phyloP scores from a whole-genome alignment of 2,797 vertebrate species.

The Stomatorhinus walkeri region DNA sequence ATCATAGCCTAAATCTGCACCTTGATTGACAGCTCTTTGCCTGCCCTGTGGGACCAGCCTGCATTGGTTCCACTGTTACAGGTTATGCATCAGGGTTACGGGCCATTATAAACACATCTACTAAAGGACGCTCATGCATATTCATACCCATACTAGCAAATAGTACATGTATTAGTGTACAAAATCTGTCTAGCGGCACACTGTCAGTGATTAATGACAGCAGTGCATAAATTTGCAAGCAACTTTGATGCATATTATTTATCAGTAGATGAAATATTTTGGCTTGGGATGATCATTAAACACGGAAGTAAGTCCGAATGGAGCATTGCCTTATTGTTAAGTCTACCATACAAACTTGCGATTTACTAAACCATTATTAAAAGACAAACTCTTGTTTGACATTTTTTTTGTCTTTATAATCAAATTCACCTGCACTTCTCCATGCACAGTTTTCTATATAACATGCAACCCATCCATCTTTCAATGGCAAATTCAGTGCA shows the following conservation, averaged over 20 bases:
- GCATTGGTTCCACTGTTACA: background rate
- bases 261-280: background rate
- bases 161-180: background rate
- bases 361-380: background rate
- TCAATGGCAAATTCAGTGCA: background rate
- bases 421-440: background rate
- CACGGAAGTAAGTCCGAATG: background rate
- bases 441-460: background rate
- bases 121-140: background rate
- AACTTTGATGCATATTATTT: background rate
- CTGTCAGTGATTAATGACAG: constrained; percentile 3
- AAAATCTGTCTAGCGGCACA: background rate
- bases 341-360: background rate
- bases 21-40: background rate
- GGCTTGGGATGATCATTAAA: background rate
- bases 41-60: background rate
- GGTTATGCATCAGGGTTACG: background rate
- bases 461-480: background rate
- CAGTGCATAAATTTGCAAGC: background rate
- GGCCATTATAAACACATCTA: background rate
- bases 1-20: background rate
- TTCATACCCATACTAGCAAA: background rate
- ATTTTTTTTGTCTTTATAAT: background rate
- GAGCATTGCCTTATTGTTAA: background rate
- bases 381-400: background rate